These are phyloP conservation scores for Gymnorhina tibicen DNA, from an alignment of 2,113 vertebrate species.

Conservation along the genomic window DNA sequence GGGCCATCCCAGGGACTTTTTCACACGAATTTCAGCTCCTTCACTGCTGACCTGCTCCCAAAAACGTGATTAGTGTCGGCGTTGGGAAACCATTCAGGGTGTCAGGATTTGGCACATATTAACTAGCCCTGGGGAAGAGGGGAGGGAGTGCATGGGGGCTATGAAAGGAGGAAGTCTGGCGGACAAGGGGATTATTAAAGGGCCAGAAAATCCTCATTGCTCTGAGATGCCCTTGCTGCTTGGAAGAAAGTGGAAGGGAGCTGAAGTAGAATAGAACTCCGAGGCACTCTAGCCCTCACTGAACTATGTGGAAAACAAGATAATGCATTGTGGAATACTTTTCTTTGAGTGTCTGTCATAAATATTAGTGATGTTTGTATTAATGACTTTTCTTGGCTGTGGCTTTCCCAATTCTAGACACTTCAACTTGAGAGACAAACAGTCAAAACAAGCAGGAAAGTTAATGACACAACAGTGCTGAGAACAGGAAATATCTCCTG, in stretches of 20 bases:
- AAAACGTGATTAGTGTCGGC: slow-evolving; percentile 71
- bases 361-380: slow-evolving; percentile 10
- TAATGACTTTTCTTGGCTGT: neutral
- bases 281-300: neutral
- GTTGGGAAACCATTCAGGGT: slow-evolving; percentile 70
- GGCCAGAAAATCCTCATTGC: slow-evolving; percentile 46
- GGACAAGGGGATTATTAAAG: slow-evolving; percentile 44
- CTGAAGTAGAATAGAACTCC: neutral
- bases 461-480: neutral
- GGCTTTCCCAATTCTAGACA: neutral
- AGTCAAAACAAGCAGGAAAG: slow-evolving; percentile 5
- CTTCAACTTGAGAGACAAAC: neutral
- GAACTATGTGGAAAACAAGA: neutral
- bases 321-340: neutral
- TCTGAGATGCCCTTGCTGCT: neutral
- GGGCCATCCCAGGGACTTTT: slow-evolving; percentile 72
- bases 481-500: slow-evolving; percentile 5
- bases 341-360: neutral
- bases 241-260: neutral
- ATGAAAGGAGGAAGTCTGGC: slow-evolving; percentile 62
- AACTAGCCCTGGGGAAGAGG: slow-evolving; percentile 37
- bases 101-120: slow-evolving; percentile 72
- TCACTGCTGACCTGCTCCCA: slow-evolving; percentile 72
- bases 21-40: slow-evolving; percentile 74
- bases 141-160: slow-evolving; percentile 19